Conservation (phyloP, 2,888 invertebrate species). For the Sarcophaga variegata region DNA sequence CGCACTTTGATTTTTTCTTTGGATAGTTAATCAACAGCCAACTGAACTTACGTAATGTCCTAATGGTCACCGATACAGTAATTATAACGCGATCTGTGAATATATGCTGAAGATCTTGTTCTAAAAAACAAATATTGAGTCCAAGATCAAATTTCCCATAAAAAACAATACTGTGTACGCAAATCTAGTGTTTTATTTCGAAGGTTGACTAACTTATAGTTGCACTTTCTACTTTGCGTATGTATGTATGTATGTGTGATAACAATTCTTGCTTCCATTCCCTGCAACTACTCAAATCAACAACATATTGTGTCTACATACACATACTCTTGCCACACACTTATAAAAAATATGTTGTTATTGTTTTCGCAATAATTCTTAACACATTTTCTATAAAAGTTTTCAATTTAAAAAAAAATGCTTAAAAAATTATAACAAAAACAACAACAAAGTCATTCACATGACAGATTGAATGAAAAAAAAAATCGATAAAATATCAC, state of each 20-base stretch:
- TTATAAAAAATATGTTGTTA: background rate
- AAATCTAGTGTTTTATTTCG: too few species aligned
- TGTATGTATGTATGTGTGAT: constrained; percentile 4
- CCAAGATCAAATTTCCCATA: too few species aligned
- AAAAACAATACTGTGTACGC: too few species aligned
- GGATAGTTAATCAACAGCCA: too few species aligned
- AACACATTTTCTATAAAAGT: constrained; percentile 30
- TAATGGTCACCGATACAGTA: too few species aligned
- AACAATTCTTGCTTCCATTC: background rate
- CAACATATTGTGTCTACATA: constrained; percentile 10
- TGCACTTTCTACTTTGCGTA: background rate
- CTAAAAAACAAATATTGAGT: too few species aligned
- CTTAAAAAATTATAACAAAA: background rate
- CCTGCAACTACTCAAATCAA: constrained; percentile 6
- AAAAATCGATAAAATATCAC: constrained; percentile 51
- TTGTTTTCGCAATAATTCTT: background rate
- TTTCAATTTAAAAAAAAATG: background rate
- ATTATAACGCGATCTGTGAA: too few species aligned
- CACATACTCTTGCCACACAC: background rate
- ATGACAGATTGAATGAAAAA: background rate
- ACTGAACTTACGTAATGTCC: too few species aligned
- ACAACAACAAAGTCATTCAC: constrained; percentile 5
- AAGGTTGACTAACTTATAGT: background rate
- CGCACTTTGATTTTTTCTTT: too few species aligned
- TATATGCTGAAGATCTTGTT: too few species aligned